Percentiles rank a stretch among this genome's conserved stretches.
Evolutionary conservation across 2,888 invertebrate species (phyloP).

Genomic region (Arrhopalites spinosus): DNA sequence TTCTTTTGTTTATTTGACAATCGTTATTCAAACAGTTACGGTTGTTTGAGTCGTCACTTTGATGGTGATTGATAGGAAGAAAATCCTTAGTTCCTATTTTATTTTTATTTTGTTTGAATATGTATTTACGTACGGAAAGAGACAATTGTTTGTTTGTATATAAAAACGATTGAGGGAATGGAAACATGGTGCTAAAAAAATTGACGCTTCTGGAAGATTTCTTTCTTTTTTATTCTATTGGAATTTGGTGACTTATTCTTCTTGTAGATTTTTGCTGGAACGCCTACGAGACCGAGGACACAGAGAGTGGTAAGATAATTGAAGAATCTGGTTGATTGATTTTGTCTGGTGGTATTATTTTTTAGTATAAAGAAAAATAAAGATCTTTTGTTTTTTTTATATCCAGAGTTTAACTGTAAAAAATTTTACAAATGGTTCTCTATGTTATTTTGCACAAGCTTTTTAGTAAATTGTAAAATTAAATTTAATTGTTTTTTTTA

Average conservation of each 20-base stretch:
- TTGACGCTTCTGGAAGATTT: background rate
- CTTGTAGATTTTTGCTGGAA: slow-evolving; percentile 63
- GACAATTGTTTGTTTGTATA: background rate
- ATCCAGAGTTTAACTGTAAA: background rate
- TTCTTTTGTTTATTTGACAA: too few species aligned
- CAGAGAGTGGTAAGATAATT: slow-evolving; percentile 59
- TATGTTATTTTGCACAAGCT: too few species aligned
- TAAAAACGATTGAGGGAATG: background rate
- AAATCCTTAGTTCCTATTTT: too few species aligned
- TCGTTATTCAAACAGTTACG: too few species aligned
- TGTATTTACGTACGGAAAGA: background rate
- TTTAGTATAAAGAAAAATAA: background rate
- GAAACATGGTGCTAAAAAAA: background rate
- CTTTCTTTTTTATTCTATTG: slow-evolving; percentile 28
- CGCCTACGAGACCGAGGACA: slow-evolving; percentile 63
- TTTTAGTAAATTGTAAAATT: too few species aligned
- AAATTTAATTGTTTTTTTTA: too few species aligned
- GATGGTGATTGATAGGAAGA: too few species aligned
- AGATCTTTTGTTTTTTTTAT: background rate
- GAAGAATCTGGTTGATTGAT: too few species aligned
- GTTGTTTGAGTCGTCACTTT: too few species aligned
- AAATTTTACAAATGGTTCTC: too few species aligned
- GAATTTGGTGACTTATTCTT: slow-evolving; percentile 22
- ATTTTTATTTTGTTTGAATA: background rate
- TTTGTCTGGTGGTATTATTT: slow-evolving; percentile 8